Base-by-base conservation (phyloP, 2,797 vertebrate species). In the Sebastes matsubarae region DNA sequence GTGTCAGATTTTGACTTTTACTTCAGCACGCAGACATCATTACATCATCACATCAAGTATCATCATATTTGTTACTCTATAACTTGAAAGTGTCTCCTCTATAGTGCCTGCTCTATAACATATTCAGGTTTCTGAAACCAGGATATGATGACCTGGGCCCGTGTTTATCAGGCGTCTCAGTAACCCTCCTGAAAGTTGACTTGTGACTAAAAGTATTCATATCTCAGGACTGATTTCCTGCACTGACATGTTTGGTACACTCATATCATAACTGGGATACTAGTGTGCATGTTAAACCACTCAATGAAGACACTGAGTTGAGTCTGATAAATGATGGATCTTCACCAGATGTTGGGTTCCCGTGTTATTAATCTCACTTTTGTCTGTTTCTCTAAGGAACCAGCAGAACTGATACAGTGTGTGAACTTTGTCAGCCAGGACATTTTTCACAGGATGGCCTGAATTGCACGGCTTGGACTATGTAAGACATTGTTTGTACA, bases 321-420 rank as follows among this genome's bases (percentile, higher is more conserved):
- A 30, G 5, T 58, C 11, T 24, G 42, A 68, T 25, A 7, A 63
- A 65, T 3, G 12, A 3, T 42, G 36, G 12, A 13, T 58, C 34
- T 20, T 59, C 5, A 25, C 20, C n/a, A 3, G 16, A 52, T 32
- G 1, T 38, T 75, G 25, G 12, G 9, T 22, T 30, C 3, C 6
- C 27, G 9, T 34, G 60, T 58, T 1, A 52, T 34, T 10, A 25
- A 20, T 36, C 4, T 36, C 2, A 13, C 1, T 20, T 0, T 8
- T 61, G n/a, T 36, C 1, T 64, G n/a, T 79, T 57, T 84, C 42
- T 77, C 4, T 55, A 18, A 95, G 94, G 93, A 16, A 93, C 83
- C 67, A 84, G 72, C 50, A 42, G 0, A 25, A 34, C n/a, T 14
- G 88, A 95, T 55, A 85, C 84, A 1, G 72, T 75, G 3, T 94